Evolutionary conservation across 2,797 vertebrate genomes (phyloP), one percentile per base, ranked within the genome.

Genomic region (Eulemur rubriventer): DNA sequence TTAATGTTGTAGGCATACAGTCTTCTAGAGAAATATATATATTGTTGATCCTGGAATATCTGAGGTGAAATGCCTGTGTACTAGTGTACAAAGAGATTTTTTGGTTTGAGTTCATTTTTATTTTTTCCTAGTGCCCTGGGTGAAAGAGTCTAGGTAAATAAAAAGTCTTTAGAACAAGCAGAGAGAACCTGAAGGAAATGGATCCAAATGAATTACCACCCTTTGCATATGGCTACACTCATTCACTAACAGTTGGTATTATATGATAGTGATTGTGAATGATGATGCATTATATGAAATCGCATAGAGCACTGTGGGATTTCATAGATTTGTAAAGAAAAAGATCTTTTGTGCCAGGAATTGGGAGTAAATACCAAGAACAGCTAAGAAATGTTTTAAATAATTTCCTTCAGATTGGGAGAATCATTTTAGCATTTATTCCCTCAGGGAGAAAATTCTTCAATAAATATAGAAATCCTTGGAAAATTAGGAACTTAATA

Each of bases 401-500:
- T 73, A 94, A 63, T 85, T 97, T 96, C 33, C 57, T 97, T 88
- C n/a, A 87, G 35, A 61, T 84, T 61, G 24, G 41, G 59, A 91
- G 59, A 94, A 76, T 96, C 10, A 91, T 96, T 95, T 97, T 96
- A 70, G 3, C 65, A 75, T 96, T 89, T 89, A 96, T 67, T 92
- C 70, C 63, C 79, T 81, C 20, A 17, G 78, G 85, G 69, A 84
- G 33, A 88, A 94, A 92, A 72, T 16, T 95, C 85, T 95, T 97
- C 52, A 97, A 78, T 94, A 95, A 96, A 94, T 96, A 89, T 14
- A 94, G 65, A 76, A 96, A 85, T 91, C 70, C 96, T 73, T 88
- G 78, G 89, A 90, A 96, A 97, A 96, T 96, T 86, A 89, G 55
- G 65, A 95, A 41, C 95, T 94, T 96, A 94, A 84, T 97, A 96